phyloP scores from a whole-genome alignment of 2,888 invertebrate species.

The Magallana nippona region DNA sequence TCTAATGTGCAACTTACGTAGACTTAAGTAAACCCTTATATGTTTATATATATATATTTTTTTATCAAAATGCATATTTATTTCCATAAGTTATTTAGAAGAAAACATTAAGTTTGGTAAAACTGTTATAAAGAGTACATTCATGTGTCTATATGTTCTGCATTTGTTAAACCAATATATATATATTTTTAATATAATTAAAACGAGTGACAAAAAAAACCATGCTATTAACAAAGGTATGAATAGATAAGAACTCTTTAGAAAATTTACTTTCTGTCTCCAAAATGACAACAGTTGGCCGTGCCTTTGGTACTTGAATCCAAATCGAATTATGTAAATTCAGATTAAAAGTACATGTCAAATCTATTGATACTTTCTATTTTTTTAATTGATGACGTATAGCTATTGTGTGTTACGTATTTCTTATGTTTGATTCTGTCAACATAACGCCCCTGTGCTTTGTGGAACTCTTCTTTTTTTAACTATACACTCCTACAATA shows the following conservation, averaged over 20 bases:
- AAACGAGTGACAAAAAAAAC: no score
- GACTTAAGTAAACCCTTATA: no score
- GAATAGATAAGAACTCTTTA: not conserved
- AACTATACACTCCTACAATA: not conserved
- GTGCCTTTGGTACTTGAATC: not conserved
- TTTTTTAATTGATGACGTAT: not conserved
- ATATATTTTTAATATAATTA: no score
- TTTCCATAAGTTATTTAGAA: no score
- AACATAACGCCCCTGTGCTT: not conserved
- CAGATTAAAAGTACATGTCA: not conserved
- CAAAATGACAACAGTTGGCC: not conserved
- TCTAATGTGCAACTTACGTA: no score
- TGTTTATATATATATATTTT: no score
- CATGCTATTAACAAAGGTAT: not conserved
- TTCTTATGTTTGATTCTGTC: not conserved
- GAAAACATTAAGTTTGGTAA: no score
- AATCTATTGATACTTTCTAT: not conserved
- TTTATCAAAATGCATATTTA: no score
- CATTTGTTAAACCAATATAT: no score
- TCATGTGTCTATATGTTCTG: no score
- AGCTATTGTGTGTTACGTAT: not conserved
- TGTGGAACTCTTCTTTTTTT: not conserved
- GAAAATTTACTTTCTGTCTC: not conserved
- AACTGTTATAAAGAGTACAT: no score
- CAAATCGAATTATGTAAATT: conserved; percentile 1